Percentiles rank a stretch among this genome's conserved stretches.
Conservation (phyloP, 1,140 invertebrate species). For the Brachionus angularis region DNA sequence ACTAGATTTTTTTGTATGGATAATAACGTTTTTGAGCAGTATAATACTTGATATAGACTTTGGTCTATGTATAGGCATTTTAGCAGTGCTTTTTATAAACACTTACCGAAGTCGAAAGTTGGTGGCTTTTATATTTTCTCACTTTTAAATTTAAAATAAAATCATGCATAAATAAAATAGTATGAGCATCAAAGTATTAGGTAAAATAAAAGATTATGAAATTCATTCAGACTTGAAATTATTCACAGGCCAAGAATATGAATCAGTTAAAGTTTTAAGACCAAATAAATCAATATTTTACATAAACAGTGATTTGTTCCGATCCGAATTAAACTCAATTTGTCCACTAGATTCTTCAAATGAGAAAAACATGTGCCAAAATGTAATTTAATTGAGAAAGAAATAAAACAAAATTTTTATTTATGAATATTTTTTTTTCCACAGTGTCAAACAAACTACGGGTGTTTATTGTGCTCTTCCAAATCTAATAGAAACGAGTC, state of each 20-base stretch:
- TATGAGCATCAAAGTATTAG: neutral
- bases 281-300: constrained; percentile 32
- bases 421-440: neutral
- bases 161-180: neutral
- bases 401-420: no score
- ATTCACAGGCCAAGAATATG: neutral
- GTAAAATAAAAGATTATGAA: constrained; percentile 37
- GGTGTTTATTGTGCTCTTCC: neutral
- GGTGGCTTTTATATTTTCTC: constrained; percentile 44
- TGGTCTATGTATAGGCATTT: constrained; percentile 69
- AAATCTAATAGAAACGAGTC: neutral
- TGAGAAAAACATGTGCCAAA: no score
- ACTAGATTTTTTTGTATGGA: constrained; percentile 65
- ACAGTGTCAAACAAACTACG: constrained; percentile 40
- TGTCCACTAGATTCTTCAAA: no score
- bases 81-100: constrained; percentile 69
- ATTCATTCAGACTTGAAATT: neutral
- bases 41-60: constrained; percentile 79
- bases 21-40: constrained; percentile 73
- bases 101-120: constrained; percentile 60
- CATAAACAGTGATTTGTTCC: constrained; percentile 4
- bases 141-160: neutral
- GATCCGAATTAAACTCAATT: neutral
- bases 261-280: constrained; percentile 5
- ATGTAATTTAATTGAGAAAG: neutral